A percentile compares a stretch with the other conserved stretches of the same genome.
Conservation (phyloP, 2,797 vertebrate genomes). For the Anguilla obscura region DNA sequence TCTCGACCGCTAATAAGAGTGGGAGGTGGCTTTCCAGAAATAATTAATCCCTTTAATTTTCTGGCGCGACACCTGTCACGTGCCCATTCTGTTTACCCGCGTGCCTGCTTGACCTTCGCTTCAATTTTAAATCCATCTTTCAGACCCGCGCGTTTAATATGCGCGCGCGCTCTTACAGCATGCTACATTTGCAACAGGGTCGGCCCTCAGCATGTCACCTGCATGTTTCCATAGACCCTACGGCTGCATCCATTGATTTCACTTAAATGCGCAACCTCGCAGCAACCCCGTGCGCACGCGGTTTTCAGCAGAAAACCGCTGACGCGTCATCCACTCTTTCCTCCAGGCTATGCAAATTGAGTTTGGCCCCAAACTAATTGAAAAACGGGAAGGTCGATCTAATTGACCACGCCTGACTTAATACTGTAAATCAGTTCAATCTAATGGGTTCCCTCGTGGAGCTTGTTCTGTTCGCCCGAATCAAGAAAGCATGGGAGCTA, state of each 20-base stretch:
- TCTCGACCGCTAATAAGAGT: neutral
- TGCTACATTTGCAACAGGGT: neutral
- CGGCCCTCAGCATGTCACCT: neutral
- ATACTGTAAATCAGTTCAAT: constrained; percentile 21
- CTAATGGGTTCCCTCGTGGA: constrained; percentile 16
- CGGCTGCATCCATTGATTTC: neutral
- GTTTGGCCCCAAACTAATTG: neutral
- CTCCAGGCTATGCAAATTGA: neutral
- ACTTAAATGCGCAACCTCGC: neutral
- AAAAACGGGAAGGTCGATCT: neutral
- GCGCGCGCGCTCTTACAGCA: neutral
- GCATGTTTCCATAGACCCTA: neutral
- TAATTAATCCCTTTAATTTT: neutral
- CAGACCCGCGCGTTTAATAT: neutral
- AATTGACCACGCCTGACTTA: constrained; percentile 29
- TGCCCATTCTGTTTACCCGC: neutral
- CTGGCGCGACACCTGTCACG: neutral
- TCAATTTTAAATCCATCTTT: neutral
- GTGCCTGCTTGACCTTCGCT: neutral
- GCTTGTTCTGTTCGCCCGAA: neutral
- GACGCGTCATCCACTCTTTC: neutral
- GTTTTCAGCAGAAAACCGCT: neutral
- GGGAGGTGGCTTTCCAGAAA: neutral
- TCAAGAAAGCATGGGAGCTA: neutral
- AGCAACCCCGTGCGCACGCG: neutral